Evolutionary conservation across 2,113 vertebrate species (phyloP).

Genomic region (Microtus ochrogaster): DNA sequence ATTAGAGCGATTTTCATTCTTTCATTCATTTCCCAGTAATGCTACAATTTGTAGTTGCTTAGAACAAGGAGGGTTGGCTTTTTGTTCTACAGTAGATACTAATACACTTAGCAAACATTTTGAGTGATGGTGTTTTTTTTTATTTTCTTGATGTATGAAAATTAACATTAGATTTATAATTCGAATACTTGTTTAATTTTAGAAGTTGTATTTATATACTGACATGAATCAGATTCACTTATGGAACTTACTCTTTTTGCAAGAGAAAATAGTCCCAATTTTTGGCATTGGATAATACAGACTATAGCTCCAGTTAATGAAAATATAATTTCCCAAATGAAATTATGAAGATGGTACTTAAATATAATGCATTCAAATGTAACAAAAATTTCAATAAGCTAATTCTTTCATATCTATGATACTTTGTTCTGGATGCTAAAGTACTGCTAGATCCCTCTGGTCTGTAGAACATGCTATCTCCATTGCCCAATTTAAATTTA

Average conservation of each 20-base stretch:
- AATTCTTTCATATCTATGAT: not conserved
- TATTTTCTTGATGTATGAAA: constrained; percentile 41
- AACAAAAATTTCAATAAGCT: not conserved
- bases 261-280: not conserved
- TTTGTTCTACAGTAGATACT: not conserved
- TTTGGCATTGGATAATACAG: not conserved
- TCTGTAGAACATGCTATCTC: not conserved
- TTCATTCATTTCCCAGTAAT: not conserved
- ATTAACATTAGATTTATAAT: not conserved
- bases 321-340: not conserved
- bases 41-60: not conserved
- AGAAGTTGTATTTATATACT: constrained; percentile 13
- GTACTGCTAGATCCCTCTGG: not conserved
- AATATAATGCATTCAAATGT: not conserved
- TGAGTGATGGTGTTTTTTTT: not conserved
- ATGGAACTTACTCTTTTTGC: not conserved
- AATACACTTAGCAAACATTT: not conserved
- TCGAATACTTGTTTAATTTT: not conserved
- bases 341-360: not conserved
- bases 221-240: not conserved
- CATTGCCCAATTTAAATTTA: constrained; percentile 20
- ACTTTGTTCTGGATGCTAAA: not conserved
- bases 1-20: not conserved
- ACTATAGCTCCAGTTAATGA: constrained; percentile 15
- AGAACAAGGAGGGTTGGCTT: not conserved